Evolutionary conservation across 2,113 vertebrate species (phyloP).

Genomic region (Crypturellus undulatus): DNA sequence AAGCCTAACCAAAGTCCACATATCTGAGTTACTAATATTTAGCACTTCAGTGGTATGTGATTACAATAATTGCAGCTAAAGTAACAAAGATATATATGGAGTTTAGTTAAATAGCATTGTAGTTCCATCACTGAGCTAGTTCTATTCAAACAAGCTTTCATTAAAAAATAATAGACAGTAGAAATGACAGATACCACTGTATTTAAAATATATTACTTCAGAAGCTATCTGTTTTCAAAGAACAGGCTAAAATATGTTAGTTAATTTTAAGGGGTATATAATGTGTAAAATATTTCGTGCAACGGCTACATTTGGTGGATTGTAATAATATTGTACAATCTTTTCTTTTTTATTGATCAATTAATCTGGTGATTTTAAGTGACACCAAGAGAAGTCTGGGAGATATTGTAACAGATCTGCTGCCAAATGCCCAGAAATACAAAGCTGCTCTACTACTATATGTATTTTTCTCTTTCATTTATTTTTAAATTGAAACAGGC

Average conservation of each 20-base stretch:
- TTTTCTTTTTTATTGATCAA: constrained; percentile 34
- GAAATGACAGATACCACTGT: constrained; percentile 40
- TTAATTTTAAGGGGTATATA: constrained; percentile 21
- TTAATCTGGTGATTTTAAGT: constrained; percentile 15
- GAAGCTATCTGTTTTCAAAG: constrained; percentile 25
- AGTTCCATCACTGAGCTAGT: constrained; percentile 61
- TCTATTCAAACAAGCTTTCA: constrained; percentile 43
- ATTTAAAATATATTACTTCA: constrained; percentile 31
- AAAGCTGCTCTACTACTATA: constrained; percentile 33
- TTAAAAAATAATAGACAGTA: constrained; percentile 17
- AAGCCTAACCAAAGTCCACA: constrained; percentile 70
- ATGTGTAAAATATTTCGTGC: constrained; percentile 47
- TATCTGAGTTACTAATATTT: constrained; percentile 60
- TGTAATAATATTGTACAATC: constrained; percentile 25
- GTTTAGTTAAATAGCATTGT: constrained; percentile 53
- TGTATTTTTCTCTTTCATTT: constrained; percentile 41
- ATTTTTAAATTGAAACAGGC: constrained; percentile 4
- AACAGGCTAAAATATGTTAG: constrained; percentile 12
- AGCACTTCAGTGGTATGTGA: constrained; percentile 63
- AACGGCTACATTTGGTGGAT: constrained; percentile 30
- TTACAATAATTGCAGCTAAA: constrained; percentile 46
- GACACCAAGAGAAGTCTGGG: background rate
- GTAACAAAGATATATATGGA: background rate
- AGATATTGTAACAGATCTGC: background rate
- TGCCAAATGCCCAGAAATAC: constrained; percentile 35